Evolutionary conservation across 92 coral and sea anemone genomes (phyloP).

Genomic region (Blastomussa wellsi): DNA sequence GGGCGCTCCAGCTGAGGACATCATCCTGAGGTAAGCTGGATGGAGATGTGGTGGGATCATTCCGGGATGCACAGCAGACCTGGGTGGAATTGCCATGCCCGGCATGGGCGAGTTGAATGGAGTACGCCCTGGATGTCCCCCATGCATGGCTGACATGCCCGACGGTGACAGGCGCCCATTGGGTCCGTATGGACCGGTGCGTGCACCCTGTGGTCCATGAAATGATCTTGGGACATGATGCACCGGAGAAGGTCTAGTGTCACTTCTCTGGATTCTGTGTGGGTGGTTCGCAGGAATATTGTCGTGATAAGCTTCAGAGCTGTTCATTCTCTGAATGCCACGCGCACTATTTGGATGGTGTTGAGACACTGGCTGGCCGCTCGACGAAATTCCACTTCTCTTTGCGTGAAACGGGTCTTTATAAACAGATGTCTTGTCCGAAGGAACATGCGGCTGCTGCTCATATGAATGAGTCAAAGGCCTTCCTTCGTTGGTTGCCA

Average conservation of each 20-base stretch:
- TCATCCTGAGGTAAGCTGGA: conserved; percentile 60
- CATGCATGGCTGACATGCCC: conserved; percentile 46
- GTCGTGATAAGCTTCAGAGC: conserved; percentile 21
- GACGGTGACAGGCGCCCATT: conserved; percentile 62
- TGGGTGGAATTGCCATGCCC: conserved; percentile 59
- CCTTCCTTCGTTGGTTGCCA: conserved; percentile 35
- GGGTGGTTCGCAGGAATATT: conserved; percentile 16
- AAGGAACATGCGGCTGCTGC: conserved; percentile 21
- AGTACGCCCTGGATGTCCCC: conserved; percentile 51
- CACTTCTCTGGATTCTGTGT: conserved; percentile 26
- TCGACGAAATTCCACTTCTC: conserved; percentile 11
- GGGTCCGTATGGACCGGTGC: conserved; percentile 36
- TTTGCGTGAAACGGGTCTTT: conserved; percentile 17
- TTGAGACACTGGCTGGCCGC: neutral
- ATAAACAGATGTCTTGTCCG: conserved; percentile 5
- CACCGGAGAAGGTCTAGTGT: conserved; percentile 24
- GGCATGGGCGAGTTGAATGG: conserved; percentile 65
- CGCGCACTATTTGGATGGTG: neutral
- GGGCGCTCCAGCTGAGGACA: conserved; percentile 52
- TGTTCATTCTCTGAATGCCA: conserved; percentile 7
- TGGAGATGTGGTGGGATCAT: conserved; percentile 54
- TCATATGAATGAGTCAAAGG: conserved; percentile 38
- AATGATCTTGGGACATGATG: conserved; percentile 22
- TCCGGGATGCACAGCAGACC: conserved; percentile 43
- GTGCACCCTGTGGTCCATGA: conserved; percentile 32